Evolutionary conservation across 2,797 vertebrate species (phyloP).

Genomic region (Hozukius guyotensis): DNA sequence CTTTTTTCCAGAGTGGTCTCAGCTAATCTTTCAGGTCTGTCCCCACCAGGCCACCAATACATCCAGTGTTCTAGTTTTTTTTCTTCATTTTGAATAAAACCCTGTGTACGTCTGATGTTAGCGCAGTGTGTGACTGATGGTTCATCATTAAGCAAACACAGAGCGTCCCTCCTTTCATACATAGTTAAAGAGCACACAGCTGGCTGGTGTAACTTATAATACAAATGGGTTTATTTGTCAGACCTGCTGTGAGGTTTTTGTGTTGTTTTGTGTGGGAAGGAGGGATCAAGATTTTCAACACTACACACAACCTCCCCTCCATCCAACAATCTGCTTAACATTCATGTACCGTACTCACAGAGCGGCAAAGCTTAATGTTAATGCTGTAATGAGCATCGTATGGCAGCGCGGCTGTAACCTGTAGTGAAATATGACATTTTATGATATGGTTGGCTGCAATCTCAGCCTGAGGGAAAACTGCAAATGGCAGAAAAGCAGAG

Average conservation of each 20-base stretch:
- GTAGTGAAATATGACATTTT: conserved; percentile 33
- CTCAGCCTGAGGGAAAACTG: conserved; percentile 15
- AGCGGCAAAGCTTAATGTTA: conserved; percentile 8
- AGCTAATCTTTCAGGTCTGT: not conserved
- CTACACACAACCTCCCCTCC: not conserved
- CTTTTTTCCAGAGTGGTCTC: not conserved
- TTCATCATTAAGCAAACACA: conserved; percentile 13
- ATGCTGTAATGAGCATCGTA: conserved; percentile 2
- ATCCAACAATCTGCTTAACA: not conserved
- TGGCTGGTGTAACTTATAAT: conserved; percentile 31
- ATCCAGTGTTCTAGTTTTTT: not conserved
- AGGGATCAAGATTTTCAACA: not conserved
- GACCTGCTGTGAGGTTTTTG: not conserved
- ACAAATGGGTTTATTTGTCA: conserved; percentile 6
- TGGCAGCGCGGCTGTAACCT: conserved; percentile 12
- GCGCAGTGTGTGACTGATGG: conserved; percentile 1
- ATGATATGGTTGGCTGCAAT: conserved; percentile 5
- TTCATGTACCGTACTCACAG: not conserved
- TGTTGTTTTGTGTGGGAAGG: not conserved
- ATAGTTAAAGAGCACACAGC: conserved; percentile 37
- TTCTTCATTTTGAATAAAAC: not conserved
- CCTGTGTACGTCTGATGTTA: not conserved
- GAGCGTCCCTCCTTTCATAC: not conserved
- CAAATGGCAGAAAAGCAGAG: conserved; percentile 28
- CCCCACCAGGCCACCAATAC: not conserved